These are phyloP conservation scores for Papilio protenor DNA, from an alignment of 2,888 invertebrate genomes.

Conservation along the genomic window DNA sequence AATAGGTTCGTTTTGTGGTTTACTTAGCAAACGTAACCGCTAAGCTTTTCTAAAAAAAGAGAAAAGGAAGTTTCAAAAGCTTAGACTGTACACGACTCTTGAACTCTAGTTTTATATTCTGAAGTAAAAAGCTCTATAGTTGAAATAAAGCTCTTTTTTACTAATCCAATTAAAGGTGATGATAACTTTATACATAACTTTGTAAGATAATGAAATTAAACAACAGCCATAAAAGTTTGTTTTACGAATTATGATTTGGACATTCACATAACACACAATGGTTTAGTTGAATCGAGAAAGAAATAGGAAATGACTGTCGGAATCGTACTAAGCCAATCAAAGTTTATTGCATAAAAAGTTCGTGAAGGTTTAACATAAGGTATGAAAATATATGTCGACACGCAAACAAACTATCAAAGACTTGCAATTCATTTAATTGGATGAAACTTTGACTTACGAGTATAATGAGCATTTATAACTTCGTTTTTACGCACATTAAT, in stretches of 20 bases:
- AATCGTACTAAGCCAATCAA: slow-evolving; percentile 12
- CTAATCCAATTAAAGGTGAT: not conserved
- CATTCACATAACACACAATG: not conserved
- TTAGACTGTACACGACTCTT: not conserved
- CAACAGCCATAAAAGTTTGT: not conserved
- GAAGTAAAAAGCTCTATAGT: not conserved
- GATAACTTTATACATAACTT: not conserved
- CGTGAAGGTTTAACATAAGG: slow-evolving; percentile 51
- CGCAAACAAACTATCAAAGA: slow-evolving; percentile 69
- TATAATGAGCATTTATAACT: too few species aligned
- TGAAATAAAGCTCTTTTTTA: not conserved
- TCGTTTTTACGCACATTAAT: too few species aligned
- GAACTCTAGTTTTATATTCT: not conserved
- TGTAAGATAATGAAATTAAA: not conserved
- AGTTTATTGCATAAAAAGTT: slow-evolving; percentile 29
- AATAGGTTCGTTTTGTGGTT: slow-evolving; percentile 34
- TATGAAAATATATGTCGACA: slow-evolving; percentile 61
- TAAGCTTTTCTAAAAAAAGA: slow-evolving; percentile 9
- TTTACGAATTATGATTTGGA: not conserved
- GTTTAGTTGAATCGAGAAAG: not conserved
- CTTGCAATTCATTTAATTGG: slow-evolving; percentile 70
- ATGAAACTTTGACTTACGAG: slow-evolving; percentile 54
- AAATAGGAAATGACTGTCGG: not conserved
- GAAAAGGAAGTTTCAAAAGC: slow-evolving; percentile 1
- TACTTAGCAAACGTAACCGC: slow-evolving; percentile 15